Evolutionary conservation across 2,797 vertebrate genomes (phyloP).

Genomic region (Lateolabrax maculatus): DNA sequence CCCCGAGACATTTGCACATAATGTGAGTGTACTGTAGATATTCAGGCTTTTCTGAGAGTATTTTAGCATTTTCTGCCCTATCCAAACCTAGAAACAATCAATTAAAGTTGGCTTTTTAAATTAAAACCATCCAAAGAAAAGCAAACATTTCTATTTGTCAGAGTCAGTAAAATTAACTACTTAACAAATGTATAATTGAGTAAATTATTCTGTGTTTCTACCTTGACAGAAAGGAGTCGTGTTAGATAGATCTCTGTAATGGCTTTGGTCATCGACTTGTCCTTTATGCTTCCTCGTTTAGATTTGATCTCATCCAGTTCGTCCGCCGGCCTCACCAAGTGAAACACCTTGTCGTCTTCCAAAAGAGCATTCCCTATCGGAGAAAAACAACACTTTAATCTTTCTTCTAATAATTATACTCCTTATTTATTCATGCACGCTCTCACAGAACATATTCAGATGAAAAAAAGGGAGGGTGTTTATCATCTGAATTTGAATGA

Average conservation of each 20-base stretch:
- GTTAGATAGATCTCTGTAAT: constrained; percentile 99
- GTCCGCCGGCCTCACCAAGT: constrained; percentile 93
- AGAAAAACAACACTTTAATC: constrained; percentile 19
- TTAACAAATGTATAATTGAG: constrained; percentile 24
- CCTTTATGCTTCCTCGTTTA: constrained; percentile 96
- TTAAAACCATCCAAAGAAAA: constrained; percentile 6
- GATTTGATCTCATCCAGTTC: constrained; percentile 97
- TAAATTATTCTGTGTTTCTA: constrained; percentile 66
- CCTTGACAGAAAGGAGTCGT: constrained; percentile 98
- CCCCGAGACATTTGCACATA: constrained; percentile 34
- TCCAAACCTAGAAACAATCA: background rate
- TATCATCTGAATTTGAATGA: constrained; percentile 50
- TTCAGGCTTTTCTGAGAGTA: background rate
- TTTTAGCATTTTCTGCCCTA: constrained; percentile 5
- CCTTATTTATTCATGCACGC: constrained; percentile 48
- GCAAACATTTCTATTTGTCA: constrained; percentile 13
- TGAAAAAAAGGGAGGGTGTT: constrained; percentile 34
- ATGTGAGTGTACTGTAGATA: background rate
- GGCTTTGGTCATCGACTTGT: constrained; percentile 99
- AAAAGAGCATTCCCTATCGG: constrained; percentile 90
- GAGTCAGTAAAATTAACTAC: constrained; percentile 4
- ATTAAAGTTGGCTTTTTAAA: constrained; percentile 30
- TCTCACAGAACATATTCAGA: constrained; percentile 46
- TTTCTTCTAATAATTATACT: constrained; percentile 21
- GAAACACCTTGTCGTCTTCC: constrained; percentile 98